phyloP scores from a whole-genome alignment of 2,797 vertebrate species.

The Trichosurus vulpecula region DNA sequence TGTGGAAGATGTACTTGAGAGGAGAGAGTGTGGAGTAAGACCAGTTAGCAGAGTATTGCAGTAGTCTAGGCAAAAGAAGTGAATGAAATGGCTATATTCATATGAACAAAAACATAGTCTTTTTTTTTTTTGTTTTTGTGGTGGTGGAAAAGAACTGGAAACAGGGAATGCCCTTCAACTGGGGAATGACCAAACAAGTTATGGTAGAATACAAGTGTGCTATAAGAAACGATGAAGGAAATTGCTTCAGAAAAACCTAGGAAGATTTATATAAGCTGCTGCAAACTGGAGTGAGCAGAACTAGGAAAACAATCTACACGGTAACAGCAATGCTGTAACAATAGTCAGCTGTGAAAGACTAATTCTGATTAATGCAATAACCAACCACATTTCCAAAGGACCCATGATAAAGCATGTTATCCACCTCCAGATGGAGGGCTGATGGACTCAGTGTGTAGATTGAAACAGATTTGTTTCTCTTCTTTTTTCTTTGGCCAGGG shows the following conservation, averaged over 20 bases:
- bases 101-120: not conserved
- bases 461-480: not conserved
- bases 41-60: not conserved
- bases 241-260: not conserved
- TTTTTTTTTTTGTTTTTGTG: too few relatives aligned
- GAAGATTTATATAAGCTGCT: not conserved
- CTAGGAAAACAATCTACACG: not conserved
- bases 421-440: not conserved
- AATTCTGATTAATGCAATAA: not conserved
- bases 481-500: accelerated
- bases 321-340: not conserved
- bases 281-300: not conserved
- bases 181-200: not conserved
- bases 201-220: not conserved
- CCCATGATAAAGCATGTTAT: not conserved
- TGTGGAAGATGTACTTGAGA: not conserved
- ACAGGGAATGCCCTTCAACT: not conserved
- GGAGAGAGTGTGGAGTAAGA: not conserved
- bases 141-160: not conserved
- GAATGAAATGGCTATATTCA: not conserved
- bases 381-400: not conserved
- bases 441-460: not conserved
- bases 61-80: not conserved
- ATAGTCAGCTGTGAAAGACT: not conserved
- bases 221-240: not conserved